A percentile compares a stretch with the other conserved stretches of the same genome.
Conservation (phyloP, 2,113 vertebrate species). For the Etia nguti region DNA sequence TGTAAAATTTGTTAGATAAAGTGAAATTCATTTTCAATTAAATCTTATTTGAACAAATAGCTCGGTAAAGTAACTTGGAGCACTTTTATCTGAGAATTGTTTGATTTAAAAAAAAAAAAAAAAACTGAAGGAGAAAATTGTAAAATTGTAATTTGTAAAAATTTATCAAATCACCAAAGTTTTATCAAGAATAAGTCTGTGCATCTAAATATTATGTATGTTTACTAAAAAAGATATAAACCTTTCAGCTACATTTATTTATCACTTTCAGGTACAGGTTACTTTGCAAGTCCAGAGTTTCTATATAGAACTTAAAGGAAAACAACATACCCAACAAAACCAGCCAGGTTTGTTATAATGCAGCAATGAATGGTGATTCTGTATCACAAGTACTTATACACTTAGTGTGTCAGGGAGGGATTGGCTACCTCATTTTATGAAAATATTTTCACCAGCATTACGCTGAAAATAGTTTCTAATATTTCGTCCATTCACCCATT, state of each 20-base stretch:
- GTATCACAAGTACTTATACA: neutral
- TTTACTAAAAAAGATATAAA: neutral
- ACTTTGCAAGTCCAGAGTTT: neutral
- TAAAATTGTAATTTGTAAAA: neutral
- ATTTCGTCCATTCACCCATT: neutral
- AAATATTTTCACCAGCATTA: neutral
- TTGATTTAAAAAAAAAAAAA: neutral
- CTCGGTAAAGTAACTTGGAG: neutral
- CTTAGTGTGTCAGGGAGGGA: neutral
- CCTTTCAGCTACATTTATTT: neutral
- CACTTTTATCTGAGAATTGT: neutral
- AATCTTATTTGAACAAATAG: neutral
- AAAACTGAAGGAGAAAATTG: neutral
- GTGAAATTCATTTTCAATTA: neutral
- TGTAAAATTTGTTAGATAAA: neutral
- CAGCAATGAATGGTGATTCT: neutral
- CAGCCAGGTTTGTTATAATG: neutral
- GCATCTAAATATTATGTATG: neutral
- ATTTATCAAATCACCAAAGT: neutral
- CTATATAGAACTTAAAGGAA: neutral
- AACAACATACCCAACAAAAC: neutral
- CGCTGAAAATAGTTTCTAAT: neutral
- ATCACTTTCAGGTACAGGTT: neutral
- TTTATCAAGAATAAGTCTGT: neutral
- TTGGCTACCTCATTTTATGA: neutral